phyloP scores from a whole-genome alignment of 2,888 invertebrate genomes.

The Noctua fimbriata region DNA sequence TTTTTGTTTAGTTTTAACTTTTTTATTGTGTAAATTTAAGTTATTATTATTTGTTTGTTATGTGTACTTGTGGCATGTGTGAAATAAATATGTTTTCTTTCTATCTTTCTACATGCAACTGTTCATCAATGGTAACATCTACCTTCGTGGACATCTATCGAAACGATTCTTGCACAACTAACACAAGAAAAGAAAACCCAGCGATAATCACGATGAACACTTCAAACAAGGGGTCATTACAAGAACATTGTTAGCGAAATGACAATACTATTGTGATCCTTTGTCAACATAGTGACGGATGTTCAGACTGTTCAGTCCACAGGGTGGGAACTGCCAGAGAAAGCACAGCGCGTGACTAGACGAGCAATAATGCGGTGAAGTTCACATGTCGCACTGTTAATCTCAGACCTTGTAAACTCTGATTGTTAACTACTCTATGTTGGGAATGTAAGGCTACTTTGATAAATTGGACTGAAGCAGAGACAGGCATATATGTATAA shows the following conservation, averaged over 20 bases:
- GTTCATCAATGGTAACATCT: not conserved
- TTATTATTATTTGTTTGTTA: no score
- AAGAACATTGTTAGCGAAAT: slow-evolving; percentile 61
- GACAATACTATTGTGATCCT: slow-evolving; percentile 63
- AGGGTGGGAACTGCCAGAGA: slow-evolving; percentile 70
- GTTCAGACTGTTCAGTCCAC: slow-evolving; percentile 56
- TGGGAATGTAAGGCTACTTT: not conserved
- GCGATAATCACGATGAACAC: slow-evolving; percentile 49
- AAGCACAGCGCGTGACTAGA: slow-evolving; percentile 67
- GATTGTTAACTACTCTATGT: slow-evolving; percentile 16
- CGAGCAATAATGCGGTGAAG: slow-evolving; percentile 49
- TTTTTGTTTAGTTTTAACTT: no score
- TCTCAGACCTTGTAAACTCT: slow-evolving; percentile 40
- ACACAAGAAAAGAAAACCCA: slow-evolving; percentile 50
- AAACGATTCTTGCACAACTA: slow-evolving; percentile 40
- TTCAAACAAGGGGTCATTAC: slow-evolving; percentile 61
- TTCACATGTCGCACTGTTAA: slow-evolving; percentile 52
- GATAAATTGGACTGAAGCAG: not conserved
- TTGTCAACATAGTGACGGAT: slow-evolving; percentile 65
- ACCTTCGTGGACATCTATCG: slow-evolving; percentile 14
- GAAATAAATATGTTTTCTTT: no score
- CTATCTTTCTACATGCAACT: no score
- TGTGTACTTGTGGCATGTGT: no score
- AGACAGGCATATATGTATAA: not conserved
- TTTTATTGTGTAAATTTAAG: no score